Evolutionary conservation across 2,888 invertebrate species (phyloP).

Genomic region (Andrena flavipes): DNA sequence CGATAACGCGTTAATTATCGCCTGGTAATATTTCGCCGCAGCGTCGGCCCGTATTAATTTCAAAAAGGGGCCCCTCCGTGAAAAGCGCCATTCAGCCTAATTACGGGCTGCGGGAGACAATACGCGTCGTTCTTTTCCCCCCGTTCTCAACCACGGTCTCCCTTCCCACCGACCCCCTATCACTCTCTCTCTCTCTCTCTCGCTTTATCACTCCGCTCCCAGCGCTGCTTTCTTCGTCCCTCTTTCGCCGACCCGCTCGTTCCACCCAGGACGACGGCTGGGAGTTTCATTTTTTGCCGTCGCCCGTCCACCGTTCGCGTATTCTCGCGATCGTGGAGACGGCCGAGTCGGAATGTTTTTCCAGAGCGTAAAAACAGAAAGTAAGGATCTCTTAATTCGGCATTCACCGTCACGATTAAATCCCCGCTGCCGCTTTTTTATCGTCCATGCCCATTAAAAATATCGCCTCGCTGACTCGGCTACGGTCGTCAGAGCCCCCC

Average conservation of each 20-base stretch:
- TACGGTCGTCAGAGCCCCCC: neutral
- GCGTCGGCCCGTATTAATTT: slow-evolving; percentile 71
- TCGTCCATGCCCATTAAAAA: slow-evolving; percentile 14
- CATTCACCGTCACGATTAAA: slow-evolving; percentile 52
- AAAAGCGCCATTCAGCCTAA: slow-evolving; percentile 77
- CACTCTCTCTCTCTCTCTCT: slow-evolving; percentile 9
- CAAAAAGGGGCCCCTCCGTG: slow-evolving; percentile 70
- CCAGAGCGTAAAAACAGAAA: slow-evolving; percentile 26
- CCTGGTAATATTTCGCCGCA: slow-evolving; percentile 71
- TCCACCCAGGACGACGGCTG: slow-evolving; percentile 30
- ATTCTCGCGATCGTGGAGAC: slow-evolving; percentile 62
- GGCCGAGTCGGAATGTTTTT: slow-evolving; percentile 58
- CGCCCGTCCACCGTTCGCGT: slow-evolving; percentile 30
- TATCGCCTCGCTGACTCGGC: slow-evolving; percentile 10
- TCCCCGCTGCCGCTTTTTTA: slow-evolving; percentile 27
- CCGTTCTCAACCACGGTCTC: neutral
- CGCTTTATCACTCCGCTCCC: neutral
- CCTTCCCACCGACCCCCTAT: slow-evolving; percentile 11
- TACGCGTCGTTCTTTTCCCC: slow-evolving; percentile 60
- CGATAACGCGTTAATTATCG: slow-evolving; percentile 76
- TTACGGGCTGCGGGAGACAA: slow-evolving; percentile 72
- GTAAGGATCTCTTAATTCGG: slow-evolving; percentile 51
- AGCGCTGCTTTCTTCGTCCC: slow-evolving; percentile 9
- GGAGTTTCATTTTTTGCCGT: slow-evolving; percentile 55
- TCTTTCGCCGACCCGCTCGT: slow-evolving; percentile 40